These are phyloP conservation scores for Microtus californicus DNA, from an alignment of 2,797 vertebrate species.

Conservation along the genomic window DNA sequence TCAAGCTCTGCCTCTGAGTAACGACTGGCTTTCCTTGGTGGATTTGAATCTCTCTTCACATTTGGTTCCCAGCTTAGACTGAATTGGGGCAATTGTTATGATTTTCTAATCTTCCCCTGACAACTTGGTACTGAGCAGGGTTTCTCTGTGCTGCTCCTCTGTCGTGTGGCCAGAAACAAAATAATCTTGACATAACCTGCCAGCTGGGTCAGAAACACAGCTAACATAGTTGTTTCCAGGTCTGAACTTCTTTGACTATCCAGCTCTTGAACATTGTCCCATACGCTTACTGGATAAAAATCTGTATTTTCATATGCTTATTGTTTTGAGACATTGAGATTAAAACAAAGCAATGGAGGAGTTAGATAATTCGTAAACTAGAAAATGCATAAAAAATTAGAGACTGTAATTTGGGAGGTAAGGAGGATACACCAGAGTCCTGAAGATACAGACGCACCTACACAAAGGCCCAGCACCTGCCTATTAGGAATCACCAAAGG, in stretches of 20 bases:
- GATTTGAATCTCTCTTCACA: background rate
- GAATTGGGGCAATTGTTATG: background rate
- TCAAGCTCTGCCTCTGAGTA: background rate
- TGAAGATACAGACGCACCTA: fast-evolving
- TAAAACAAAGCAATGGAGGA: background rate
- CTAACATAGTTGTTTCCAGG: too few relatives aligned
- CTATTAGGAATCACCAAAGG: too few relatives aligned
- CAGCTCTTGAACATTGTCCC: background rate
- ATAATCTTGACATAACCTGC: background rate
- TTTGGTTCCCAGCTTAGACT: background rate
- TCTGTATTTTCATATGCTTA: too few relatives aligned
- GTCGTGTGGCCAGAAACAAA: background rate
- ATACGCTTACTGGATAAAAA: background rate
- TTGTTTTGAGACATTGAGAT: background rate
- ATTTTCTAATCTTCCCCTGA: background rate
- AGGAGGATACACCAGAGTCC: fast-evolving
- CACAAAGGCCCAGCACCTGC: fast-evolving
- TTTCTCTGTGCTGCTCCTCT: background rate
- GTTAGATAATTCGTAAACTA: background rate
- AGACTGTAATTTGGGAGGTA: background rate
- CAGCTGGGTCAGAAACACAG: background rate
- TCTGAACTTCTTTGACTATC: background rate
- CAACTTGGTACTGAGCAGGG: background rate
- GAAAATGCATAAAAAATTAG: background rate
- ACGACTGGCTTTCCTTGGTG: fast-evolving